phyloP scores from a whole-genome alignment of 92 coral and sea anemone genomes.

The Umimayanthus chanpuru region DNA sequence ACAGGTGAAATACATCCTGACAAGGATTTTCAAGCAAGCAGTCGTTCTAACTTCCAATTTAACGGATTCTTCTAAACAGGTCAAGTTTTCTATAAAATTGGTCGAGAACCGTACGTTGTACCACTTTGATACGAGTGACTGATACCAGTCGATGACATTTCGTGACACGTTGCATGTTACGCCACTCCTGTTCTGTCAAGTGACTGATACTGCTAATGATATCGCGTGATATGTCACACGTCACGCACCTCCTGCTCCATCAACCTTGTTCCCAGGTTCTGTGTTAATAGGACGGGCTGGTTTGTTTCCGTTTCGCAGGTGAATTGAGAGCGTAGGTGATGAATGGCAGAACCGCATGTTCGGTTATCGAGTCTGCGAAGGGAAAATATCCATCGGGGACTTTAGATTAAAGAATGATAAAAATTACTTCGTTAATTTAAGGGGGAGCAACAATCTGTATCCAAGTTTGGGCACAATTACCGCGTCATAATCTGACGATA shows the following conservation, averaged over 20 bases:
- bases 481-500: too few species aligned
- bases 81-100: background rate
- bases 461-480: too few species aligned
- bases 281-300: constrained; percentile 60
- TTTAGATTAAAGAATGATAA: too few species aligned
- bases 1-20: too few species aligned
- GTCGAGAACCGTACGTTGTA: background rate
- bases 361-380: constrained; percentile 78
- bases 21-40: too few species aligned
- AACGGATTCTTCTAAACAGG: background rate
- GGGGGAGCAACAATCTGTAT: too few species aligned
- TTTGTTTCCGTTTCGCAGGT: constrained; percentile 60
- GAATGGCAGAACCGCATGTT: constrained; percentile 75
- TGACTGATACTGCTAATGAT: too few species aligned
- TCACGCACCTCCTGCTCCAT: background rate
- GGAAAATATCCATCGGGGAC: background rate
- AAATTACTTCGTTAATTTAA: too few species aligned
- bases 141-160: background rate
- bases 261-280: too few species aligned
- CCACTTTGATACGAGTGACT: background rate
- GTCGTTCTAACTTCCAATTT: background rate
- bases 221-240: background rate
- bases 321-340: constrained; percentile 60
- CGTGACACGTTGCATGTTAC: background rate
- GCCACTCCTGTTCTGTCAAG: background rate